Conservation (phyloP, 2,113 vertebrate genomes). For the Riparia riparia region DNA sequence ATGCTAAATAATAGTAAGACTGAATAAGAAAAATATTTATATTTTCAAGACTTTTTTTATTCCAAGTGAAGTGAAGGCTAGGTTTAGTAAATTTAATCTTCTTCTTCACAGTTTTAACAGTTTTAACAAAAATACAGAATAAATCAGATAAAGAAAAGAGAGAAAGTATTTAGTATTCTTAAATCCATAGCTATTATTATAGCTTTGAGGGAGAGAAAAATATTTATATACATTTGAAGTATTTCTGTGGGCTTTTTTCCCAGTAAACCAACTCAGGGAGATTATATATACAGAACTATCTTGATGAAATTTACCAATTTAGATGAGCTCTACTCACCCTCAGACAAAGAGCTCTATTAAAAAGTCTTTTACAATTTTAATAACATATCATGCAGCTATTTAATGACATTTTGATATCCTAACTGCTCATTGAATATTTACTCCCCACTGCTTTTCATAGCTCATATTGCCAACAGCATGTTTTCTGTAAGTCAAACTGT, state of each 20-base stretch:
- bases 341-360: slow-evolving; percentile 32
- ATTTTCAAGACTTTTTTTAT: not conserved
- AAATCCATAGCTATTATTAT: not conserved
- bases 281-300: not conserved
- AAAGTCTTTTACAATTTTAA: slow-evolving; percentile 66
- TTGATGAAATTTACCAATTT: slow-evolving; percentile 33
- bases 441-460: slow-evolving; percentile 48
- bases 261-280: not conserved
- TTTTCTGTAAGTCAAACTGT: slow-evolving; percentile 43
- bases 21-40: not conserved
- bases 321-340: slow-evolving; percentile 18
- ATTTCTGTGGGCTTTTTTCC: not conserved
- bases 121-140: not conserved
- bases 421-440: slow-evolving; percentile 38
- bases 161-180: not conserved
- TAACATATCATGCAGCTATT: slow-evolving; percentile 35
- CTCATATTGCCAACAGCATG: slow-evolving; percentile 19
- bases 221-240: not conserved
- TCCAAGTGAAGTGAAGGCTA: not conserved
- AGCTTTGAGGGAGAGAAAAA: not conserved
- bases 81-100: slow-evolving; percentile 3
- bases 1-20: not conserved
- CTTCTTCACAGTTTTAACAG: not conserved
- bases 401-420: slow-evolving; percentile 56
- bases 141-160: not conserved